Base-by-base conservation (phyloP, 2,797 vertebrate species). In the Falco concolor region DNA sequence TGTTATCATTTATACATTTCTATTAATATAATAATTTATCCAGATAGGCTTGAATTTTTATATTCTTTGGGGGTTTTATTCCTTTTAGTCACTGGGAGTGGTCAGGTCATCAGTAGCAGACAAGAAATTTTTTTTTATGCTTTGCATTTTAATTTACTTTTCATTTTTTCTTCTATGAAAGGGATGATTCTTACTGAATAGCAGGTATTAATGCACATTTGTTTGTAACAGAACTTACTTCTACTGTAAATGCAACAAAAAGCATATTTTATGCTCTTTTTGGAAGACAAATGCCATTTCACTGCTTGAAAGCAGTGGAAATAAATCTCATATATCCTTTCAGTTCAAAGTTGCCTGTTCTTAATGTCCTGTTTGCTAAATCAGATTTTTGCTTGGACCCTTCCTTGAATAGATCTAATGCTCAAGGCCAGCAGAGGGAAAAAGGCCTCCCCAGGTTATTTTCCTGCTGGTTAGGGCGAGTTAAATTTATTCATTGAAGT, bases 401-500 rank as follows among this genome's bases (percentile, higher is more conserved):
- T 94, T 88, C 52, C 40, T 72, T 94, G 77, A 76, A 15, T 61
- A 87, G 44, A 76, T 82, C 47, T 91, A 76, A 84, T 0, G 6
- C 54, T 59, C 2, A 14, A 18, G 50, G 59, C 49, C 52, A 79
- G 42, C 32, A 82, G 59, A 87, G 70, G 42, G 85, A 81, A 84
- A 89, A 45, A 63, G 49, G 36, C 64, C 70, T 94, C 54, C 34
- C 36, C 40, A 72, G 65, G n/a, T 88, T 90, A 79, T 63, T 91
- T 76, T 79, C 34, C 49, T 92, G 44, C 52, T 91, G 56, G 84
- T 94, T 91, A 79, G 81, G 27, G 47, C 78, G 73, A 94, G 80
- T 87, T 94, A 79, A 82, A 72, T 91, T 88, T 95, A 42, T 84
- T 96, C 54, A 8, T 45, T 65, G 77, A 84, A 85, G 67, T 67